These are phyloP conservation scores for Myodes glareolus DNA, from an alignment of 2,113 vertebrate species.

Conservation along the genomic window DNA sequence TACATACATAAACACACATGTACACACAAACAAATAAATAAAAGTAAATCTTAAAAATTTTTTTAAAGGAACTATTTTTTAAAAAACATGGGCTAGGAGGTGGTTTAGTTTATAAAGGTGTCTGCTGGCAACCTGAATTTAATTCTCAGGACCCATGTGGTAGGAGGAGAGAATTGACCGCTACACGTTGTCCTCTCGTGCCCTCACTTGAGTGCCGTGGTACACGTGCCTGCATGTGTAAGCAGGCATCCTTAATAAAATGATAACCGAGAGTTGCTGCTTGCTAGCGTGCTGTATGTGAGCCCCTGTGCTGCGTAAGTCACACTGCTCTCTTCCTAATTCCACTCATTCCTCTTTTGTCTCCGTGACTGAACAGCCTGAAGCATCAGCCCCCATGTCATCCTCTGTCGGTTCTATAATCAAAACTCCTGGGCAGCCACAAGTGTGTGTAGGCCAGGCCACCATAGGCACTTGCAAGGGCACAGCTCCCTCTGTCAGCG, in stretches of 20 bases:
- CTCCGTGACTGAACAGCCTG: conserved; percentile 73
- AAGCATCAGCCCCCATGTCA: conserved; percentile 77
- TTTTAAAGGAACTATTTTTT: background rate
- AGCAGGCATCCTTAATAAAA: background rate
- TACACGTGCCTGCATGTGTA: too few species aligned
- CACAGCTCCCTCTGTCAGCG: conserved; percentile 81
- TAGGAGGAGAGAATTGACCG: background rate
- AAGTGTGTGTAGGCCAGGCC: conserved; percentile 82
- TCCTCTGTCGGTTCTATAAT: conserved; percentile 77
- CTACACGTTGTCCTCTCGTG: too few species aligned
- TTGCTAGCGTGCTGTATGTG: background rate
- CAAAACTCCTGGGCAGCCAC: conserved; percentile 84
- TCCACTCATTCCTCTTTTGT: background rate
- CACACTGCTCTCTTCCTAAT: background rate
- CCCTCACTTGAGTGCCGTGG: background rate
- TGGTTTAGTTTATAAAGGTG: background rate
- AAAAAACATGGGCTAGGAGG: background rate
- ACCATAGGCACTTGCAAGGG: conserved; percentile 82
- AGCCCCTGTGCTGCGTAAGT: background rate
- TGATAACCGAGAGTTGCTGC: background rate
- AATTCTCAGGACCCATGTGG: background rate
- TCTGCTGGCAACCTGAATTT: background rate
- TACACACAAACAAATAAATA: background rate
- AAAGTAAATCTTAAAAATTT: background rate
- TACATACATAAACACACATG: background rate